Evolutionary conservation across 2,888 invertebrate species (phyloP).

Genomic region (Drosophila testacea): DNA sequence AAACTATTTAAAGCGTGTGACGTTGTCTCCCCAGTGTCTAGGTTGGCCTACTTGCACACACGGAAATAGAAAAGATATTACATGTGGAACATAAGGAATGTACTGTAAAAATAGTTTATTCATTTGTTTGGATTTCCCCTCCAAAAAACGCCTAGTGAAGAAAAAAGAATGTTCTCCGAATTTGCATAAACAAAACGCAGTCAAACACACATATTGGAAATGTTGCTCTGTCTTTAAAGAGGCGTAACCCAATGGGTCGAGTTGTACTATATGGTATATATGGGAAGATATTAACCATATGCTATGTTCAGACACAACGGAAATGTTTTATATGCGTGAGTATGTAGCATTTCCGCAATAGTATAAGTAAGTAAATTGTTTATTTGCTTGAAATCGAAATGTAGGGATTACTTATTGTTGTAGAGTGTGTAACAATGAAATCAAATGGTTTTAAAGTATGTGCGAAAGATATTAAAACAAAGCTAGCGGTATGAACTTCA

Average conservation of each 20-base stretch:
- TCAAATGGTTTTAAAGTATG: slow-evolving; percentile 7
- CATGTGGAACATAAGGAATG: slow-evolving; percentile 35
- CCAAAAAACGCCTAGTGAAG: slow-evolving; percentile 18
- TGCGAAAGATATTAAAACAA: slow-evolving; percentile 7
- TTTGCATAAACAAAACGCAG: slow-evolving; percentile 72
- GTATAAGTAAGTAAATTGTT: slow-evolving; percentile 45
- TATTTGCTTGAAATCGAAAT: slow-evolving; percentile 36
- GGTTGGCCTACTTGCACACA: slow-evolving; percentile 62
- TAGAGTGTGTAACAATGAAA: slow-evolving; percentile 2
- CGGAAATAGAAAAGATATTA: slow-evolving; percentile 39
- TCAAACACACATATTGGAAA: slow-evolving; percentile 37
- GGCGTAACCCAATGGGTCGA: slow-evolving; percentile 20
- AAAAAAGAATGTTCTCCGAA: slow-evolving; percentile 41
- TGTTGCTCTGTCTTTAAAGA: slow-evolving; percentile 6
- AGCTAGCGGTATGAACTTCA: slow-evolving; percentile 3
- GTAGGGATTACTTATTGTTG: slow-evolving; percentile 9
- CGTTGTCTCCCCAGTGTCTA: slow-evolving; percentile 46
- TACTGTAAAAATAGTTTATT: slow-evolving; percentile 65
- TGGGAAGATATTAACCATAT: slow-evolving; percentile 67
- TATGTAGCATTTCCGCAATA: slow-evolving; percentile 52
- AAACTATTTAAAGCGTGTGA: background rate
- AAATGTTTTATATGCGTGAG: slow-evolving; percentile 43
- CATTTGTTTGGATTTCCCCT: slow-evolving; percentile 54
- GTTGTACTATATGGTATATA: slow-evolving; percentile 41
- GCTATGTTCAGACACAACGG: slow-evolving; percentile 51